Conservation (phyloP, 2,113 vertebrate genomes). For the Plotosus lineatus region DNA sequence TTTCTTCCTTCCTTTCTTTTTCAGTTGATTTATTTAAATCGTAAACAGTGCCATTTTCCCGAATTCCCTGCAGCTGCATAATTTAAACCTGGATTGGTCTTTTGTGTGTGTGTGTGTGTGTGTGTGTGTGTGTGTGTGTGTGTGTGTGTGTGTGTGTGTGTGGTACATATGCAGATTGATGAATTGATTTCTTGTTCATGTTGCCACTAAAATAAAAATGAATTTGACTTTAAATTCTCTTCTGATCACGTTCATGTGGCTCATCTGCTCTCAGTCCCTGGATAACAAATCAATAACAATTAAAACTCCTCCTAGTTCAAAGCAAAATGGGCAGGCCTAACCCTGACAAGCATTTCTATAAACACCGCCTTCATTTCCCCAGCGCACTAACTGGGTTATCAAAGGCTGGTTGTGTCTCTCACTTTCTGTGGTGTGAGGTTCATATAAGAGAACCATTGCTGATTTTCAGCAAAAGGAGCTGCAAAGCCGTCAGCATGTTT, state of each 20-base stretch:
- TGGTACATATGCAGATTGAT: not conserved
- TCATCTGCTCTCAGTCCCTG: not conserved
- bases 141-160: not conserved
- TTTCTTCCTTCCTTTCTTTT: not conserved
- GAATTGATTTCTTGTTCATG: conserved; percentile 2
- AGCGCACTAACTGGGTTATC: too few species aligned
- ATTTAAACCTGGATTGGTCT: not conserved
- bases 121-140: conserved; percentile 5
- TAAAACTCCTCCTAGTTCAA: not conserved
- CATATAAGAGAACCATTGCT: too few species aligned
- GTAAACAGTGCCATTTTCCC: not conserved
- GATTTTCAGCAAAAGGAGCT: too few species aligned
- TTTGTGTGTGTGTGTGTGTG: not conserved
- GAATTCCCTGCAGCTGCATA: conserved; percentile 6
- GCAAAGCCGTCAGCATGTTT: too few species aligned
- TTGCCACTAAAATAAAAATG: not conserved
- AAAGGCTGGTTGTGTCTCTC: too few species aligned
- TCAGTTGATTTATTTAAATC: not conserved
- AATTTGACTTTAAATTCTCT: not conserved
- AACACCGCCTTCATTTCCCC: not conserved
- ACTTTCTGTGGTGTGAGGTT: too few species aligned
- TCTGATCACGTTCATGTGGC: not conserved
- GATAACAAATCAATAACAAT: not conserved
- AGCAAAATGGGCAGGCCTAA: not conserved
- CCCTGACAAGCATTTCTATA: not conserved